Percentiles rank a stretch among this genome's conserved stretches.
Evolutionary conservation across 2,113 vertebrate species (phyloP).

Genomic region (Drymodes brunneopygia): DNA sequence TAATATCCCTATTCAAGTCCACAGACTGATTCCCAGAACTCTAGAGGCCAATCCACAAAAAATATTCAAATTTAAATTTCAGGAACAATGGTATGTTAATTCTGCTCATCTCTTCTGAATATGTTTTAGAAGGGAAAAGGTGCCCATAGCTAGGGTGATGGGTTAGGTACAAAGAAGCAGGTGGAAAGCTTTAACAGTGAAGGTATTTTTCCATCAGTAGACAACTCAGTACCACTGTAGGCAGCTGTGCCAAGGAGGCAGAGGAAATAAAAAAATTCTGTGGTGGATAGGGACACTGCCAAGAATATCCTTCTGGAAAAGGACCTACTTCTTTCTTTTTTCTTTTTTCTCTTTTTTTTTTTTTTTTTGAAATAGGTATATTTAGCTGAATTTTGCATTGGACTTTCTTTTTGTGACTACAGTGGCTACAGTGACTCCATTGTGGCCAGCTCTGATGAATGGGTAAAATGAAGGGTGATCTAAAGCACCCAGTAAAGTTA

Average conservation of each 20-base stretch:
- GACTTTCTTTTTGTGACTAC: neutral
- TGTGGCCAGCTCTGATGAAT: neutral
- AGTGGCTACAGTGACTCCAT: neutral
- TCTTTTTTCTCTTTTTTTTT: neutral
- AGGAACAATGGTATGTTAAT: neutral
- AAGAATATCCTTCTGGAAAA: neutral
- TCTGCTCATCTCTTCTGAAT: neutral
- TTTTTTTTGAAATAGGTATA: neutral
- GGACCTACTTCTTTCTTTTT: fast-evolving
- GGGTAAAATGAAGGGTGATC: neutral
- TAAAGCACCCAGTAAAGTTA: neutral
- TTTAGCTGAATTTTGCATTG: neutral
- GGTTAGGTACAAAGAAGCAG: neutral
- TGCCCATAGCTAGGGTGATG: neutral
- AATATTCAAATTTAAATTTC: neutral
- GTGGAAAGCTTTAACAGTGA: neutral
- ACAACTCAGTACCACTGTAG: neutral
- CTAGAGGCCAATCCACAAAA: neutral
- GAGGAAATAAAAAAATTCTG: neutral
- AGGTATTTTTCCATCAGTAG: neutral
- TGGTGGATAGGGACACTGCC: fast-evolving
- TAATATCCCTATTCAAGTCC: neutral
- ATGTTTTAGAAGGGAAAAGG: neutral
- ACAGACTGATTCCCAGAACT: neutral
- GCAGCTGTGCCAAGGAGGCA: neutral